phyloP scores from a whole-genome alignment of 1,140 invertebrate genomes.

The Trichonephila inaurata region DNA sequence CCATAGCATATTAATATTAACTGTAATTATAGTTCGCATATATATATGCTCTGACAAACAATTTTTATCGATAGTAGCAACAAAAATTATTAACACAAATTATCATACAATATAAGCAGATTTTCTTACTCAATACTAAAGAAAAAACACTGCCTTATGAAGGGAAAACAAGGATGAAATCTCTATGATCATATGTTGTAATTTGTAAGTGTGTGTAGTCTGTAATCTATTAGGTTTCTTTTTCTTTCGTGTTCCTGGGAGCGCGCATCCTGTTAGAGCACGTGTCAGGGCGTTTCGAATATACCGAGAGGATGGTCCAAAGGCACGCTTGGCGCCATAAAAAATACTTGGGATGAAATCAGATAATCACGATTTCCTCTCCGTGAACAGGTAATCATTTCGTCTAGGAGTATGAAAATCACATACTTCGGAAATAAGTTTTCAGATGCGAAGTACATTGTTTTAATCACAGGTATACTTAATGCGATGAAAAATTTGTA shows the following conservation, averaged over 20 bases:
- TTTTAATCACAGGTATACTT: background rate
- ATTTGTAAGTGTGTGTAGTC: background rate
- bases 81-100: too few species aligned
- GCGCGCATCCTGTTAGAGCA: slow-evolving; percentile 27
- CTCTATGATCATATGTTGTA: background rate
- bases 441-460: background rate
- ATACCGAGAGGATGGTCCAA: background rate
- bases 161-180: background rate
- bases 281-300: slow-evolving; percentile 56
- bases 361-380: slow-evolving; percentile 52
- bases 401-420: background rate
- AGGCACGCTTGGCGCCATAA: slow-evolving; percentile 26
- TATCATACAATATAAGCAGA: too few species aligned
- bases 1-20: too few species aligned
- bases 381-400: background rate
- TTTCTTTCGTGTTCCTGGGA: background rate
- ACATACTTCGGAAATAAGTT: background rate
- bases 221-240: background rate
- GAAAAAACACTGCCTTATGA: background rate
- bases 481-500: background rate
- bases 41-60: too few species aligned
- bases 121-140: background rate
- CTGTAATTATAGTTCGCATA: too few species aligned
- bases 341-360: slow-evolving; percentile 22
- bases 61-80: too few species aligned